Percentiles rank a stretch among this genome's conserved stretches.
phyloP scores from a whole-genome alignment of 2,113 vertebrate genomes.

The Salvator merianae region DNA sequence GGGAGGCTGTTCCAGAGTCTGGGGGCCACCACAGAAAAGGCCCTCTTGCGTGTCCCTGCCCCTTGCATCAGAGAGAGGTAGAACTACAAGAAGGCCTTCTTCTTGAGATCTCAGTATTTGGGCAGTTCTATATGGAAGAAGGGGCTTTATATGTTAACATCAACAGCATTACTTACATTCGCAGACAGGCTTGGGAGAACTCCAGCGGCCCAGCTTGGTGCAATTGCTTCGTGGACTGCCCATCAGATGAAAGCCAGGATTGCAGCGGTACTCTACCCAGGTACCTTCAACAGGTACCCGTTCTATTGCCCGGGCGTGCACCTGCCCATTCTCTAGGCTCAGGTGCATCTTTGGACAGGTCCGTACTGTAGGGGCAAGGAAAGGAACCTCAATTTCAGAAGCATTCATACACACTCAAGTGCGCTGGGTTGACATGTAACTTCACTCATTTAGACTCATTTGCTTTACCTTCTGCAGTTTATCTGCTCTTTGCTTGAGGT shows the following conservation, averaged over 20 bases:
- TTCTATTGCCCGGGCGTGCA: constrained; percentile 74
- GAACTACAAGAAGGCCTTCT: too few species aligned
- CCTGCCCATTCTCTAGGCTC: constrained; percentile 90
- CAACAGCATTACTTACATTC: constrained; percentile 83
- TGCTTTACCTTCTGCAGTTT: background rate
- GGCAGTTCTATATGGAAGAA: too few species aligned
- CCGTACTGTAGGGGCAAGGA: constrained; percentile 75
- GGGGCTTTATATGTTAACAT: too few species aligned
- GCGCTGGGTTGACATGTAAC: background rate
- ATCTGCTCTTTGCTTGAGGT: background rate
- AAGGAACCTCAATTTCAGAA: background rate
- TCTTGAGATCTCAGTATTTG: too few species aligned
- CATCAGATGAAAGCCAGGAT: constrained; percentile 86
- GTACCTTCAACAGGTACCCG: constrained; percentile 86
- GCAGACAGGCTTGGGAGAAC: constrained; percentile 87
- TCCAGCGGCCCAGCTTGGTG: constrained; percentile 90
- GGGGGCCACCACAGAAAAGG: too few species aligned
- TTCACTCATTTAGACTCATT: background rate
- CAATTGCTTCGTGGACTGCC: constrained; percentile 86
- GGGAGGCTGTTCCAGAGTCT: too few species aligned
- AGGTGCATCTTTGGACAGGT: constrained; percentile 87
- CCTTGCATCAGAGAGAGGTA: too few species aligned
- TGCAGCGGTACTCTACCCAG: constrained; percentile 85
- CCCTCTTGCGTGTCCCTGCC: too few species aligned
- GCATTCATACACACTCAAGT: background rate